These are phyloP conservation scores for Phoxinus dragarum DNA, from an alignment of 2,797 vertebrate genomes.

Conservation along the genomic window DNA sequence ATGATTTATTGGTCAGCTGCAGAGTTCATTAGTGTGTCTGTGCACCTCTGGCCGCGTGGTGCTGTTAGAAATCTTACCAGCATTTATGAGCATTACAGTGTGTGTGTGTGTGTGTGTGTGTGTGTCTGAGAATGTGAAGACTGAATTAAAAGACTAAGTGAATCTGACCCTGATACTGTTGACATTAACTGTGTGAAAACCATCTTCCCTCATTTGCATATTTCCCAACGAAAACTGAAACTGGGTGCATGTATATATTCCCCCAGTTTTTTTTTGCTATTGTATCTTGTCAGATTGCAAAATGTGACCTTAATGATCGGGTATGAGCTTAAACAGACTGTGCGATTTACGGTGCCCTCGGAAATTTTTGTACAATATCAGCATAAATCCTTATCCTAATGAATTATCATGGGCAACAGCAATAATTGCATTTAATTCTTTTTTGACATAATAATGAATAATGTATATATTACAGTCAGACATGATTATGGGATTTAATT, in stretches of 20 bases:
- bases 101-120: neutral
- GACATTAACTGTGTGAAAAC: constrained; percentile 10
- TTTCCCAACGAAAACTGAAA: constrained; percentile 4
- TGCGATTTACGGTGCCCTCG: neutral
- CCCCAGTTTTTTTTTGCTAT: neutral
- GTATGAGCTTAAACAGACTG: neutral
- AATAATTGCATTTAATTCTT: neutral
- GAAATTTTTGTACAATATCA: neutral
- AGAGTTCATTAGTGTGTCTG: constrained; percentile 44
- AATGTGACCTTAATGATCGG: neutral
- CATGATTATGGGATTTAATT: neutral
- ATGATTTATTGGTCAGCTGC: constrained; percentile 46
- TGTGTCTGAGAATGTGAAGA: neutral
- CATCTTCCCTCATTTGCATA: constrained; percentile 13
- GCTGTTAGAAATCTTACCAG: constrained; percentile 7
- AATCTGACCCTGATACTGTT: constrained; percentile 27
- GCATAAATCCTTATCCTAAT: neutral
- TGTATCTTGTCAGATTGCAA: neutral
- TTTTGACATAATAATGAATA: neutral
- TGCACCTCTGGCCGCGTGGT: neutral
- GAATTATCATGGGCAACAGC: neutral
- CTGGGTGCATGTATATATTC: neutral
- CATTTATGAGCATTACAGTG: constrained; percentile 15
- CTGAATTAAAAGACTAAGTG: constrained; percentile 35
- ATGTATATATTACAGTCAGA: neutral